Conservation (phyloP, 2,113 vertebrate genomes). For the Salminus brasiliensis region DNA sequence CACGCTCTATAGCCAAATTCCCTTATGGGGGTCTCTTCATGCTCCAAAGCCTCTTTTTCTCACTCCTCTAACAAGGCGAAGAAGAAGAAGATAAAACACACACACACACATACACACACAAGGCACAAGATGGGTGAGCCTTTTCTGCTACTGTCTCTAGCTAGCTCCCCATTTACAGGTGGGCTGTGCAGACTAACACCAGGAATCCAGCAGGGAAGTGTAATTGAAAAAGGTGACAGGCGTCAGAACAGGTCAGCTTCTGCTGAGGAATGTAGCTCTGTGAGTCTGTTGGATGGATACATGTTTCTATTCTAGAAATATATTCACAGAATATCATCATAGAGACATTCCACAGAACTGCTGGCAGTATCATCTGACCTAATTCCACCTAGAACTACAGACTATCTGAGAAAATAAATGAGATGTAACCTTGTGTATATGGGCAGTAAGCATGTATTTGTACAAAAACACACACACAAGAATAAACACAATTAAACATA, state of each 20-base stretch:
- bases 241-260: constrained; percentile 5
- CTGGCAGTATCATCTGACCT: too few species aligned
- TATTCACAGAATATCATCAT: too few species aligned
- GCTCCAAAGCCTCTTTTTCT: constrained; percentile 36
- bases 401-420: too few species aligned
- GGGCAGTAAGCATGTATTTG: too few species aligned
- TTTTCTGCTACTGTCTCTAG: constrained; percentile 14
- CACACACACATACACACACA: neutral
- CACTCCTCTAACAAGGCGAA: constrained; percentile 45
- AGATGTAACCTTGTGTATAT: too few species aligned
- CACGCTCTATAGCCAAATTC: constrained; percentile 51
- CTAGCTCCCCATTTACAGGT: constrained; percentile 12
- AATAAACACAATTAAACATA: too few species aligned
- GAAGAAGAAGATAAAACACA: neutral
- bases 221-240: constrained; percentile 20
- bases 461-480: too few species aligned
- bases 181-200: constrained; percentile 31
- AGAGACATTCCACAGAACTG: too few species aligned
- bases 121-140: neutral
- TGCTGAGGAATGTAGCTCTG: neutral
- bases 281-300: neutral
- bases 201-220: constrained; percentile 14
- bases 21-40: constrained; percentile 44
- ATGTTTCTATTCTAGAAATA: neutral
- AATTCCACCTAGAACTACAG: too few species aligned